Evolutionary conservation across 2,888 invertebrate genomes (phyloP), one percentile per base, ranked within the genome.

Genomic region (Caenorhabditis virilis): DNA sequence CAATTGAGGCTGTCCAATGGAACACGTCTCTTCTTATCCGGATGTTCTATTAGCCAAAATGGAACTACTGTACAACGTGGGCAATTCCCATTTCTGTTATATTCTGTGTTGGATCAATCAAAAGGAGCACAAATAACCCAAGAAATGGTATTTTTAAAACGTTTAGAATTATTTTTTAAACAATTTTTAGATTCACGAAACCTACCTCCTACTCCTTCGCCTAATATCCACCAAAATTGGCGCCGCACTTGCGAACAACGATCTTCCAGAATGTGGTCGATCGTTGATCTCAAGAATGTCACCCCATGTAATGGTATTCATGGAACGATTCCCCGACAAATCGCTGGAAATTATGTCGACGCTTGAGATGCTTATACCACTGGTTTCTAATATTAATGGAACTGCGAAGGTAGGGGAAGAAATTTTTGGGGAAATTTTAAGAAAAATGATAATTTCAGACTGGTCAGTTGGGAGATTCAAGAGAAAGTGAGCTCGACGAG

Each of bases 51-150:
- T 33, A 75, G 76, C 26, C 66, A 73, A 25, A 81, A 81, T 47
- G 95, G 95, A n/a, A 95, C 95, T 0, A 94, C 93, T 7, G 89
- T 93, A 67, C 90, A 91, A 0, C 88, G 95, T 52, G 97, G 97
- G 11, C 97, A 97, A 86, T 89, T 97, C 80, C 95, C 97, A 0
- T 90, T 91, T 80, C 88, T 97, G 46, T 87, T 95, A 16, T 97
- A 95, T 83, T 92, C 78, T 2, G 33, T 58, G 2, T 22, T 54
- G 4, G 63, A 63, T 41, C 46, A 49, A 26, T 22, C 52, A 2
- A 57, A 49, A n/a, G 26, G 6, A 6, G 26, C 53, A 13, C 56
- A 56, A 43, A 53, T 62, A 20, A 43, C 45, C 6, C 48, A 49
- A 22, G 57, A 61, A 6, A 66, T 51, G 1, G 16, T 25, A 20